Evolutionary conservation across 2,888 invertebrate genomes (phyloP).

Genomic region (Lasioglossum vierecki): DNA sequence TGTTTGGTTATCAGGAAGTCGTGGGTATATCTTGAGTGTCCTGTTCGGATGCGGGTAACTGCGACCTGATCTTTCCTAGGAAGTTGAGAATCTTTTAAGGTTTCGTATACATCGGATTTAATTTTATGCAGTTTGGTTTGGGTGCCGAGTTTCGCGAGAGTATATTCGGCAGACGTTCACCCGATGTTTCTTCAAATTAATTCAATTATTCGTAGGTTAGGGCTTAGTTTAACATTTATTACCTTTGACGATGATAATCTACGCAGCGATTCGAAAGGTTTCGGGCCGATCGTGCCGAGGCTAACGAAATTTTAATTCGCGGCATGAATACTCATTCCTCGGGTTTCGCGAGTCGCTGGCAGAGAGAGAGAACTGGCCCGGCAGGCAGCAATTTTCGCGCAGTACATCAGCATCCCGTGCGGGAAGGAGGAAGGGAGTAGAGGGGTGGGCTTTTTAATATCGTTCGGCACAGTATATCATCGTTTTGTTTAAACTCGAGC

Average conservation of each 20-base stretch:
- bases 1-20: too few relatives aligned
- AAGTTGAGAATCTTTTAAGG: too few relatives aligned
- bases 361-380: conserved; percentile 3
- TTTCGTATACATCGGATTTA: too few relatives aligned
- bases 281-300: background rate
- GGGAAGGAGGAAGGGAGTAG: background rate
- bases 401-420: conserved; percentile 40
- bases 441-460: conserved; percentile 44
- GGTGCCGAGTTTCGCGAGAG: too few relatives aligned
- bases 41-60: too few relatives aligned
- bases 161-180: too few relatives aligned
- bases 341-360: conserved; percentile 1
- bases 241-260: background rate
- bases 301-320: conserved; percentile 10
- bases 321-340: background rate
- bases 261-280: background rate
- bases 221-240: background rate
- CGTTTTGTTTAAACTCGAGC: conserved; percentile 49
- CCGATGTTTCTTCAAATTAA: background rate
- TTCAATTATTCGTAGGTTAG: conserved; percentile 8
- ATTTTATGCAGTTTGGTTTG: too few relatives aligned
- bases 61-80: too few relatives aligned
- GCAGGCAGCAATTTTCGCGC: conserved; percentile 48
- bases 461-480: conserved; percentile 54
- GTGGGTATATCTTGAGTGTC: too few relatives aligned